These are phyloP conservation scores for Penelope pileata DNA, from an alignment of 2,113 vertebrate genomes.

Conservation along the genomic window DNA sequence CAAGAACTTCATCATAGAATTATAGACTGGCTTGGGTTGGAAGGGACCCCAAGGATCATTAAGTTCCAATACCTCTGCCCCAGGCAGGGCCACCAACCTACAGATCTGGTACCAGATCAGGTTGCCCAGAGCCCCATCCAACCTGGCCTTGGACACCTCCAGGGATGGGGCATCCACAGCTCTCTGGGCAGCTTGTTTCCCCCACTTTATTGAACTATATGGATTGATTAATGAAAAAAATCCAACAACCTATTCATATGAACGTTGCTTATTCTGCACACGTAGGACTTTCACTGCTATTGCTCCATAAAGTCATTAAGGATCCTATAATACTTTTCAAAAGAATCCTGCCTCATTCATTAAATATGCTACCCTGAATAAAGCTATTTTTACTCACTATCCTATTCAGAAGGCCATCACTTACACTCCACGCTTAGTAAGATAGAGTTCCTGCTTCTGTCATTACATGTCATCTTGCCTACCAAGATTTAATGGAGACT, in stretches of 20 bases:
- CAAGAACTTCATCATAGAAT: too few relatives aligned
- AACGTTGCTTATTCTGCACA: neutral
- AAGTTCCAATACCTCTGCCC: too few relatives aligned
- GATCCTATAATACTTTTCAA: neutral
- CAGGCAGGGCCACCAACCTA: too few relatives aligned
- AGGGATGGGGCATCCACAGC: too few relatives aligned
- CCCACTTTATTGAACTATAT: neutral
- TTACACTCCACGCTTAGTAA: neutral
- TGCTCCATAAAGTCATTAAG: neutral
- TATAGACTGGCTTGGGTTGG: too few relatives aligned
- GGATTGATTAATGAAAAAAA: neutral
- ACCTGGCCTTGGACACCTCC: too few relatives aligned
- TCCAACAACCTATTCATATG: neutral
- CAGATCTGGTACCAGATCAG: too few relatives aligned
- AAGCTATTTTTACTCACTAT: slow-evolving; percentile 16
- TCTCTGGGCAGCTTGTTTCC: too few relatives aligned
- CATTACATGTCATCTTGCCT: neutral
- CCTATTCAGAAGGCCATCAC: neutral
- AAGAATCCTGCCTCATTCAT: slow-evolving; percentile 1
- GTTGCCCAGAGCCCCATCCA: too few relatives aligned
- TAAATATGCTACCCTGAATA: neutral
- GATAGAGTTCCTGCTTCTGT: neutral
- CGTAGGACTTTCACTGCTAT: neutral
- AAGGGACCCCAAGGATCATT: too few relatives aligned
- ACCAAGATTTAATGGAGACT: neutral